Conservation (phyloP, 2,797 vertebrate species). For the Perodicticus potto region DNA sequence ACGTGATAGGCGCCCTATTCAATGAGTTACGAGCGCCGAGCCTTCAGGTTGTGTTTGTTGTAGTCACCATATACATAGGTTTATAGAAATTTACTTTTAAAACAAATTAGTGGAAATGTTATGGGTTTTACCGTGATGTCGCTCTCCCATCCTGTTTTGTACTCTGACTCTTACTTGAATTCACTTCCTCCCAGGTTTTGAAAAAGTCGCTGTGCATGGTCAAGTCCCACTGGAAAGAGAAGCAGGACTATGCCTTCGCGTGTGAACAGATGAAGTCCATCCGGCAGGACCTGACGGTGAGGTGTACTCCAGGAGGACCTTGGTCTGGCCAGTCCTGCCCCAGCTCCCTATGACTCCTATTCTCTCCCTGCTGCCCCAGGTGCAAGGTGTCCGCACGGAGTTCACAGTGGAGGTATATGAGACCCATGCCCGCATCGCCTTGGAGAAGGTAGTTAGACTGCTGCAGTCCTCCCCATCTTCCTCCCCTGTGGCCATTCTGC, state of each 20-base stretch:
- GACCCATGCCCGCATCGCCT: constrained; percentile 95
- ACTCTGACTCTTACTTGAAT: rapidly evolving
- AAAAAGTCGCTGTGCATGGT: constrained; percentile 92
- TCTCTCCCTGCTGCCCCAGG: constrained; percentile 83
- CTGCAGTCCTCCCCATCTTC: rapidly evolving
- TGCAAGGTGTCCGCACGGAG: constrained; percentile 95
- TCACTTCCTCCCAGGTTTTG: constrained; percentile 89
- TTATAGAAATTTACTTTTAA: rapidly evolving
- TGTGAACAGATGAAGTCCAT: constrained; percentile 98
- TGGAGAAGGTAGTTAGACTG: constrained; percentile 92
- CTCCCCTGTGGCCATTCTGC: rapidly evolving
- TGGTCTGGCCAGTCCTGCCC: rapidly evolving
- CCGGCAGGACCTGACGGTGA: constrained; percentile 95
- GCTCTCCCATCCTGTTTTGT: rapidly evolving
- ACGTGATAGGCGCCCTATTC: too few species aligned
- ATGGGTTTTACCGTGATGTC: rapidly evolving
- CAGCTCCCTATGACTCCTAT: rapidly evolving
- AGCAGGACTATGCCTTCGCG: constrained; percentile 95
- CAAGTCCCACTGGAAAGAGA: constrained; percentile 94
- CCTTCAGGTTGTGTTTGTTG: not conserved
- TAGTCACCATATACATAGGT: rapidly evolving
- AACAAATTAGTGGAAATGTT: rapidly evolving
- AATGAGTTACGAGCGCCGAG: too few species aligned
- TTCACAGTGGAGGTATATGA: constrained; percentile 98
- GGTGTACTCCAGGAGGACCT: not conserved